phyloP scores from a whole-genome alignment of 2,888 invertebrate genomes.

The Eurytoma adleriae region DNA sequence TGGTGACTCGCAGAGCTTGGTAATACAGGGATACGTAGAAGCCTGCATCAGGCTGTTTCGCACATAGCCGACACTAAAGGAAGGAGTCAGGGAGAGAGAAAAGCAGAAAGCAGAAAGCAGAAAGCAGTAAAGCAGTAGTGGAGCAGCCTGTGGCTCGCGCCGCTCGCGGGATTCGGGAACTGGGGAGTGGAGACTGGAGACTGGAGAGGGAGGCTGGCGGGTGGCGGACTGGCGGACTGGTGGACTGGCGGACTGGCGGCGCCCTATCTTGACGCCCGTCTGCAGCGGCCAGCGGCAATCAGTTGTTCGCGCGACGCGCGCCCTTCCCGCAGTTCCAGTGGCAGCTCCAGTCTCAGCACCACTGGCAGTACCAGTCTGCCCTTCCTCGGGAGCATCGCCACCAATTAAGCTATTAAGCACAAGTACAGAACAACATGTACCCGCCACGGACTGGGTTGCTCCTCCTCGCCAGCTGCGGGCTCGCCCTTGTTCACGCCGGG shows the following conservation, averaged over 20 bases:
- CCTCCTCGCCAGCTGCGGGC: slow-evolving; percentile 56
- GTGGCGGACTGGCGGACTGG: too few species aligned
- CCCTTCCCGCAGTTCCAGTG: neutral
- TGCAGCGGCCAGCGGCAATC: neutral
- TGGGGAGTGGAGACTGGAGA: neutral
- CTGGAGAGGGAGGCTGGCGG: neutral
- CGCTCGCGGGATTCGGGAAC: too few species aligned
- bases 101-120: neutral
- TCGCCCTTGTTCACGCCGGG: slow-evolving; percentile 62
- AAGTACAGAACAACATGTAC: slow-evolving; percentile 28
- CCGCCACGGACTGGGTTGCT: slow-evolving; percentile 56
- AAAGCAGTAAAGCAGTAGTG: too few species aligned
- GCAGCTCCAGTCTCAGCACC: slow-evolving; percentile 35
- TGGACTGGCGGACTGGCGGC: neutral
- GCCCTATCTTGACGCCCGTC: neutral
- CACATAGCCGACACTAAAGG: too few species aligned
- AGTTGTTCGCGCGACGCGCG: slow-evolving; percentile 22
- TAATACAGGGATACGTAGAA: too few species aligned
- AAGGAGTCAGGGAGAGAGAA: neutral
- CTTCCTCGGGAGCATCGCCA: too few species aligned
- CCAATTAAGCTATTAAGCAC: too few species aligned
- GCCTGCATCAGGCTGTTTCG: too few species aligned
- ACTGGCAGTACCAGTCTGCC: slow-evolving; percentile 8
- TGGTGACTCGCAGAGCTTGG: too few species aligned
- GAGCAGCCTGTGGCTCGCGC: too few species aligned